Conservation (phyloP, 2,113 vertebrate species). For the Arizona elegans region DNA sequence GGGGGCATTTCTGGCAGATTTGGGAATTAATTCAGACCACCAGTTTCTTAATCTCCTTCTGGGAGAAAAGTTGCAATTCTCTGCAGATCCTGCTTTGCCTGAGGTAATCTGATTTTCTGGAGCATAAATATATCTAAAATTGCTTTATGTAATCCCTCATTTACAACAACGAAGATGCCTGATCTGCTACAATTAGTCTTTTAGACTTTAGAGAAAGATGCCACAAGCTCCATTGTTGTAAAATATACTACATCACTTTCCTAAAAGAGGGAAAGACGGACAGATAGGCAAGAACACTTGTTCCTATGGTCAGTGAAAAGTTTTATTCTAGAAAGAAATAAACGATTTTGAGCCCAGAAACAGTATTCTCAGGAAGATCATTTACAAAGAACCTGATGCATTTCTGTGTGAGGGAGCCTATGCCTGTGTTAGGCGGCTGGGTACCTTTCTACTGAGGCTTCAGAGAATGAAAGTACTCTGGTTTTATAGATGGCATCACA, state of each 20-base stretch:
- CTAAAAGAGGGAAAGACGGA: background rate
- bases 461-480: background rate
- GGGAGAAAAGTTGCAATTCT: background rate
- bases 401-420: background rate
- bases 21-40: background rate
- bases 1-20: background rate
- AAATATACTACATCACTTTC: background rate
- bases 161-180: background rate
- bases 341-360: background rate
- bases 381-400: background rate
- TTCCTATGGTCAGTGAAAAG: background rate
- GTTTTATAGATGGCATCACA: background rate
- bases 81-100: background rate
- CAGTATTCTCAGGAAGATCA: background rate
- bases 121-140: background rate
- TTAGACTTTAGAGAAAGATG: background rate
- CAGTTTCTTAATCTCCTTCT: background rate
- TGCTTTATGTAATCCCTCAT: background rate
- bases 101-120: background rate
- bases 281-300: background rate
- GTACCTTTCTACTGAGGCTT: background rate
- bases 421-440: background rate
- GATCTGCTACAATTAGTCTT: background rate
- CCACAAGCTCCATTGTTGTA: background rate
- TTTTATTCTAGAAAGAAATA: background rate